Evolutionary conservation across 2,113 vertebrate genomes (phyloP), one percentile per base, ranked within the genome.

Genomic region (Lycocorax pyrrhopterus): DNA sequence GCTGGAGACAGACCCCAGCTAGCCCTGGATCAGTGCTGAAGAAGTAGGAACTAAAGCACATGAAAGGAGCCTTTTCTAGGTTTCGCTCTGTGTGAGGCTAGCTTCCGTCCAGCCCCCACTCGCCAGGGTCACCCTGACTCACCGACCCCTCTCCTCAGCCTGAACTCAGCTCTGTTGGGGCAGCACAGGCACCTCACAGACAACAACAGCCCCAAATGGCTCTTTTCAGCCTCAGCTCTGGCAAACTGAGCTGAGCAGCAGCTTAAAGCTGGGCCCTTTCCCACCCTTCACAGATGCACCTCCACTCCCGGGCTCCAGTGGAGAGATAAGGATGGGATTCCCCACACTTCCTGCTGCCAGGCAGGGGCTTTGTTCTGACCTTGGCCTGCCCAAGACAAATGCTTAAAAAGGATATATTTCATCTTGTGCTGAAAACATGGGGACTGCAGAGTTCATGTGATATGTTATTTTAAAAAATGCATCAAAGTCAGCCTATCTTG

Each of bases 231-330:
- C 64, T 60, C 19, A 2, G 7, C 26, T 68, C 72, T 75, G 69
- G 13, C 39, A 68, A 63, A 73, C 6, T 20, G 30, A 66, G 46
- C 49, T 22, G 7, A 56, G 33, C 25, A 47, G 72, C 3, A 68
- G 18, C 53, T 73, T 10, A n/a, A 66, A 62, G 11, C 27, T 30
- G 4, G 12, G 12, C 4, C 25, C 14, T 66, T 60, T 77, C 8
- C 17, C 25, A 39, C 7, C 4, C 3, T 3, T 1, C 3, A 10
- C n/a, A 20, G 1, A 1, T 1, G 1, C 21, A 5, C 13, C 18
- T 25, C n/a, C 49, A 8, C 10, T 30, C 29, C 37, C 29, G 7
- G 30, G 20, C 16, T 69, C 63, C 58, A 15, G n/a, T 1, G 49
- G 63, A 18, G 30, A 62, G 15, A 59, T 8, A 43, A 52, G 44